Base-by-base conservation (phyloP, 2,888 invertebrate genomes). In the Carpatolechia fugitivella region DNA sequence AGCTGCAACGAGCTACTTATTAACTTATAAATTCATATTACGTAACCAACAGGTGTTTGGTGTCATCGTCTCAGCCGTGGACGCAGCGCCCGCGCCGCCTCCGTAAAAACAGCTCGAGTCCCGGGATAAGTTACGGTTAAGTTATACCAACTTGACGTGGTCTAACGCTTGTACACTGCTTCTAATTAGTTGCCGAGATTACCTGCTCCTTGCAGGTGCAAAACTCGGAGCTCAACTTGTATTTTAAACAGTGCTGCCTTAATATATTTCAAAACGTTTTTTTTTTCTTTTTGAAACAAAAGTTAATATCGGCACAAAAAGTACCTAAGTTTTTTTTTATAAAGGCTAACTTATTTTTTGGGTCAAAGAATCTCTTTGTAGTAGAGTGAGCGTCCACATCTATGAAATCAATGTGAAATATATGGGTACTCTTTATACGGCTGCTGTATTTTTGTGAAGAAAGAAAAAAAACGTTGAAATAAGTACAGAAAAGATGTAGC, bases 11-110 rank as follows among this genome's bases (percentile, higher is more conserved):
- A 61, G 63, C 63, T 65, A 70, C 73, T 76, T 74, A 73, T 70
- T 73, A 76, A 70, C 68, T 73, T 68, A 68, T 66, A 64, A 57
- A 59, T 57, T 56, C 62, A 71, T 72, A 73, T 74, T 67, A 66
- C 65, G 60, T 69, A 67, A 69, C 51, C 74, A 73, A 76, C 78
- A 77, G 77, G 78, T 78, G 78, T 48, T 46, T 50, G 50, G 33
- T 51, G 57, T 54, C 50, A 47, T 47, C 49, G 30, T 14, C 31
- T 48, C 38, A 8, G 33, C 48, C n/a, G n/a, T n/a, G n/a, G n/a
- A n/a, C n/a, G n/a, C n/a, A 6, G 24, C 24, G 24, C 24, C 6
- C 24, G 44, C 44, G 13, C 20, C 24, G 44, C 18, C 6, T 7
- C n/a, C 29, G 40, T 41, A 55, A 56, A 47, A 52, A 52, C 52